Evolutionary conservation across 2,797 vertebrate genomes (phyloP), one percentile per base, ranked within the genome.

Genomic region (Chromobotia macracanthus): DNA sequence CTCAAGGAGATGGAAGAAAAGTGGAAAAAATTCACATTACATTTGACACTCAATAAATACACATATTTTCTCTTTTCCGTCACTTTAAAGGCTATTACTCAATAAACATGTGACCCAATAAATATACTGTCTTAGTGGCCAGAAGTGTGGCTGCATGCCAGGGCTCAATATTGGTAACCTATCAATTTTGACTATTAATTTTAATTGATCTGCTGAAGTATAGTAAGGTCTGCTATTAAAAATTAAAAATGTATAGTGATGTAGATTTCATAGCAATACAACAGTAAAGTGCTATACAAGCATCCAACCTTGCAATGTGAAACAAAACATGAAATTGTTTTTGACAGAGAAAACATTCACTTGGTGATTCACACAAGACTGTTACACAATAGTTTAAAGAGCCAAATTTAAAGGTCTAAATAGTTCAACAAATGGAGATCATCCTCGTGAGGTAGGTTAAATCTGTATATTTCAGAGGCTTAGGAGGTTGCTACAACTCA

Each of bases 401-500:
- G n/a, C 8, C 25, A 15, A 35, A 48, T 38, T 64, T 38, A 79
- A 63, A 63, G 11, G 28, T 25, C 23, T 71, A 58, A 60, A 61
- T n/a, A 46, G 12, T 10, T 79, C 25, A 23, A 21, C 11, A 60
- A 63, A 50, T 65, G 23, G 18, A 18, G 1, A 75, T 76, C 80
- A 85, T 91, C 84, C 78, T 82, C 89, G 87, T 87, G 71, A 65
- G 76, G 81, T 74, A 31, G 38, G 72, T 77, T 66, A 73, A 71
- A 77, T 74, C 77, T 67, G 79, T 53, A 41, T 72, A 71, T 69
- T 82, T 80, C 53, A 63, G 61, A 70, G 19, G 66, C 70, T 87
- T 79, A 74, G 86, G 80, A 60, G 77, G 87, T 89, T 87, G 88
- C 86, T 89, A 85, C 88, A 88, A 58, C 88, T 87, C 89, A 84